A percentile compares a stretch with the other conserved stretches of the same genome.
Evolutionary conservation across 1,140 invertebrate genomes (phyloP).

Genomic region (Euura lappo): DNA sequence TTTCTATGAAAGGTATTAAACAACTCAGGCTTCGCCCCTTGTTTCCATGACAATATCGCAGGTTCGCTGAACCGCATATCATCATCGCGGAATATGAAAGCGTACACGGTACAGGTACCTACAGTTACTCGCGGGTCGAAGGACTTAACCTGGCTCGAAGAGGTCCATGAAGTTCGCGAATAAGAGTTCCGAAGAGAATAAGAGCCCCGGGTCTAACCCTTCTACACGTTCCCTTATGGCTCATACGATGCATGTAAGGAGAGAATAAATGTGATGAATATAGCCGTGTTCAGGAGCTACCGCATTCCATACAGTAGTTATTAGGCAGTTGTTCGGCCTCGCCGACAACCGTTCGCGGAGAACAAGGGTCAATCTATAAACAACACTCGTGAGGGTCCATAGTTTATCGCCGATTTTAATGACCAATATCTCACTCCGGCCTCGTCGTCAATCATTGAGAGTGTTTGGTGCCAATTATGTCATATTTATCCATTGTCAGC

Average conservation of each 20-base stretch:
- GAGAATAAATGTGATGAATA: constrained; percentile 5
- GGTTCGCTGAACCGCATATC: no score
- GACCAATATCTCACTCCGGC: no score
- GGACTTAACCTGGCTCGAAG: background rate
- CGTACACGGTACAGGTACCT: no score
- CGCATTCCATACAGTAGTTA: constrained; percentile 5
- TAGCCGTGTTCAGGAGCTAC: background rate
- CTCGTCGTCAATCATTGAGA: no score
- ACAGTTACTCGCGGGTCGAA: background rate
- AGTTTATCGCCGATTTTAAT: no score
- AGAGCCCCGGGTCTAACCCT: background rate
- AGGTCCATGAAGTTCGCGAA: background rate
- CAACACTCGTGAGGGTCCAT: background rate
- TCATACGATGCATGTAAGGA: background rate
- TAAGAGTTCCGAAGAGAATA: background rate
- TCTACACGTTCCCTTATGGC: no score
- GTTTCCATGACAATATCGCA: no score
- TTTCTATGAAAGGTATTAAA: no score
- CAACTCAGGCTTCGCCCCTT: no score
- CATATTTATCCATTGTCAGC: no score
- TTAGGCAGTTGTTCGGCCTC: background rate
- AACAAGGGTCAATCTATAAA: background rate
- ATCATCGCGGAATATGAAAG: no score
- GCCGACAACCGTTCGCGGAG: background rate
- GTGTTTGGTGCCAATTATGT: no score